Conservation (phyloP, 1,140 invertebrate species). For the Drosophila chauvacae region DNA sequence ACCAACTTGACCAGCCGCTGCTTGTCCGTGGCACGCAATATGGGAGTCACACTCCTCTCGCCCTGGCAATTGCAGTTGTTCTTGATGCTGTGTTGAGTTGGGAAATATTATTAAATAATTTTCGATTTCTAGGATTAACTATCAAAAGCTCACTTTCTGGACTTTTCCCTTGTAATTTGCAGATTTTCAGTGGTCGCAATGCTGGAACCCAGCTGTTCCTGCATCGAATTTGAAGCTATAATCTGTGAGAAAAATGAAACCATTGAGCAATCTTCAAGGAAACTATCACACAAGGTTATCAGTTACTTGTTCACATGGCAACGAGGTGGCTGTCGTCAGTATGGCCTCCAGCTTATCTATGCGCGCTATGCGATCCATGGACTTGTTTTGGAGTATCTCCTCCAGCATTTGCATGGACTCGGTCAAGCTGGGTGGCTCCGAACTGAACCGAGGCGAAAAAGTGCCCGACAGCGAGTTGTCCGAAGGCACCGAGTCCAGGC, state of each 20-base stretch:
- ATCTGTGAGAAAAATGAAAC: slow-evolving; percentile 48
- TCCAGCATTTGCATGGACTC: slow-evolving; percentile 96
- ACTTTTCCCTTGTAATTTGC: slow-evolving; percentile 79
- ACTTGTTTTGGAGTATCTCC: slow-evolving; percentile 92
- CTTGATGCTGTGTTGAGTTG: slow-evolving; percentile 57
- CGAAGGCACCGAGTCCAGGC: slow-evolving; percentile 90
- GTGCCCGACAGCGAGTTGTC: slow-evolving; percentile 88
- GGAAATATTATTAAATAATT: background rate
- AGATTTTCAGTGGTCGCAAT: slow-evolving; percentile 81
- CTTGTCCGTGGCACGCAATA: slow-evolving; percentile 58
- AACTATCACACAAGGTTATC: background rate
- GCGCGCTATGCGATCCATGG: slow-evolving; percentile 93
- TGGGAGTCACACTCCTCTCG: slow-evolving; percentile 75
- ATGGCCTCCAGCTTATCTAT: slow-evolving; percentile 94
- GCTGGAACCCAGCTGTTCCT: slow-evolving; percentile 78
- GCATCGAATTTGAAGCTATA: slow-evolving; percentile 76
- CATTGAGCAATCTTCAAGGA: background rate
- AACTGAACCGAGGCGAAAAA: slow-evolving; percentile 88
- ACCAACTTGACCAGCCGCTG: slow-evolving; percentile 69
- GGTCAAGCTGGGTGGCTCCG: slow-evolving; percentile 93
- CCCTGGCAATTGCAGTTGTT: slow-evolving; percentile 83
- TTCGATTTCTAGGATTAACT: too few relatives aligned
- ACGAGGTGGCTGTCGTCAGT: slow-evolving; percentile 90
- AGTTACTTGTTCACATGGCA: slow-evolving; percentile 85
- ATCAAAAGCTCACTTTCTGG: slow-evolving; percentile 68